Evolutionary conservation across 2,113 vertebrate species (phyloP), one percentile per base, ranked within the genome.

Genomic region (Otolemur garnettii): DNA sequence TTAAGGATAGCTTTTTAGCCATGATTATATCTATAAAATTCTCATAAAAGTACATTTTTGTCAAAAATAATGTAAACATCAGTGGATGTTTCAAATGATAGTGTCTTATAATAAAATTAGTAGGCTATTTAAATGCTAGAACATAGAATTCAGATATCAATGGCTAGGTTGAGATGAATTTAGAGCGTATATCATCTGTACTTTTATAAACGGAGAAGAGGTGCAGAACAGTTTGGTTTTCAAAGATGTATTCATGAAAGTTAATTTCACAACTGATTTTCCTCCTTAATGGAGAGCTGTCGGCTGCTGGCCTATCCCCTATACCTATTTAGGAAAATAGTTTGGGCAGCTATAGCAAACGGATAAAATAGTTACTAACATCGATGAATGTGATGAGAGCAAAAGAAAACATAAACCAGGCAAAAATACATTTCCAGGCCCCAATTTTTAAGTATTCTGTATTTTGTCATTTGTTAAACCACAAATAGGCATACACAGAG

Each of bases 401-500:
- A 98, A 97, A 97, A 92, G 96, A 97, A 98, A 98, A 98, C 96
- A 98, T 97, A 98, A 98, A 98, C 98, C 98, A 98, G 98, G 98
- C 97, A 97, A 96, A 98, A 97, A 94, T 91, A 95, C 89, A 98
- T 98, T 98, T 98, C 97, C 98, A 98, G 98, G 96, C 97, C 93
- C 96, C 98, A 92, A 98, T 98, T 97, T 98, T 98, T 97, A 98
- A 97, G 98, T 97, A 98, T 98, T 98, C 98, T 98, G 98, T 97
- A 98, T 98, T 98, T 98, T 98, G 96, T 98, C 98, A 98, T 98
- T 98, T 98, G 97, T 97, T 98, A 98, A 98, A 98, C 97, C 96
- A 97, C 96, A 98, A 98, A 98, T 97, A 98, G 96, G 90, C 97
- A 97, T 97, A 98, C 97, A 97, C 96, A 98, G 97, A 98, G 83